Base-by-base conservation (phyloP, 2,888 invertebrate species). In the Hypselothyrea guttata region DNA sequence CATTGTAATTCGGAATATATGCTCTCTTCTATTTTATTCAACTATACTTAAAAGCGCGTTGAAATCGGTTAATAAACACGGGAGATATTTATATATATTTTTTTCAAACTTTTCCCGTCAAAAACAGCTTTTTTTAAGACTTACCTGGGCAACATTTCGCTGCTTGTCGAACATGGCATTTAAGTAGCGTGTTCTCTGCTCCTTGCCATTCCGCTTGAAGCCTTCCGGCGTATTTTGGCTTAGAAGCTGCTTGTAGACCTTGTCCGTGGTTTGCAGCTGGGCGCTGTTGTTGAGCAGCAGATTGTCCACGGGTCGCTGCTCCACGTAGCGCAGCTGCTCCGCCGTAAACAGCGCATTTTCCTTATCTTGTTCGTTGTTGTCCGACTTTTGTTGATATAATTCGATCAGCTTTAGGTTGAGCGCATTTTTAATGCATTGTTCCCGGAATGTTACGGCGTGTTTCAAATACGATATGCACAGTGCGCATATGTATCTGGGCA, bases 391-490 rank as follows among this genome's bases (percentile, higher is more conserved):
- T 33, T 79, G 59, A 41, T 70, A 75, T 7, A 71, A 49, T 22
- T 70, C 68, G 31, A 62, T 61, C 7, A 86, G 73, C 41, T 86
- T 87, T 2, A 89, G 74, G 18, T 84, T 87, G 15, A 88, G 57
- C 3, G 85, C 82, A 64, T 89, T 89, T 38, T 82, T 87, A 15
- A 89, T 87, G 31, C 85, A 84, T 55, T 90, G 90, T 45, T 89
- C 88, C 0, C 90, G 89, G 74, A 90, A 90, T 57, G 84, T 88
- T 34, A 81, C 86, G 11, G 90, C 90, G 66, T 90, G 90, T 62
- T 90, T 90, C 9, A 90, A 63, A 69, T 90, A 90, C 7, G 90
- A 90, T 64, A 90, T 89, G 63, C 90, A 90, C 2, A 89, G 57
- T 7, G 89, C 90, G 63, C 90, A 90, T 52, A 90, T 90, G 45